These are phyloP conservation scores for Parotocinclus haroldoi DNA, from an alignment of 2,797 vertebrate genomes.

Conservation along the genomic window DNA sequence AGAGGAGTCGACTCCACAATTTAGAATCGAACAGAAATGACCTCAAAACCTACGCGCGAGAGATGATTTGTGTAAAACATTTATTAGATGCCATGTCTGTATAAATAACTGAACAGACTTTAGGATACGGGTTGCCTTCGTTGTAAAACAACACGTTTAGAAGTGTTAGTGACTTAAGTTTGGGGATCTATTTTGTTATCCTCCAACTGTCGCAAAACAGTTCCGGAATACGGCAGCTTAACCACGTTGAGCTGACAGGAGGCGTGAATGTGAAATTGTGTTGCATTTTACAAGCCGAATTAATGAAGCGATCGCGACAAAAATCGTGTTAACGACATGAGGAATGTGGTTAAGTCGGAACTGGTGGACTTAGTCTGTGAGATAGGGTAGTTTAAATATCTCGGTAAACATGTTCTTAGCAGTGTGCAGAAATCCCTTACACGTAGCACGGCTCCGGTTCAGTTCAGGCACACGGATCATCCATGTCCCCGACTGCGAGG, in stretches of 20 bases:
- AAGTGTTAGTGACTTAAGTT: too few relatives aligned
- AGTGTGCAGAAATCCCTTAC: slow-evolving; percentile 44
- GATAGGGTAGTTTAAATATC: not conserved
- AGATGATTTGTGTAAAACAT: too few relatives aligned
- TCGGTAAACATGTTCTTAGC: slow-evolving; percentile 49
- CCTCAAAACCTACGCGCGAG: too few relatives aligned
- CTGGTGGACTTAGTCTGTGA: not conserved
- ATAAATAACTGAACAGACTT: too few relatives aligned
- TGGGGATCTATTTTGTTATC: not conserved
- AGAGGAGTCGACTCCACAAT: too few relatives aligned
- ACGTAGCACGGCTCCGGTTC: slow-evolving; percentile 25
- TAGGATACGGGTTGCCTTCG: too few relatives aligned
- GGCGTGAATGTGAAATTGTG: not conserved
- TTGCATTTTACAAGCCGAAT: not conserved
- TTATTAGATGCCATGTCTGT: too few relatives aligned
- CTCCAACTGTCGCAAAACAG: slow-evolving; percentile 46
- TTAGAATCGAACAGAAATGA: too few relatives aligned
- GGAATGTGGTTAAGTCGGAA: not conserved
- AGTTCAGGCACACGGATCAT: slow-evolving; percentile 35
- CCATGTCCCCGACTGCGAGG: slow-evolving; percentile 26
- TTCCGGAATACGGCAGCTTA: slow-evolving; percentile 62
- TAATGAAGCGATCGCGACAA: slow-evolving; percentile 10
- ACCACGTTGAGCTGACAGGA: slow-evolving; percentile 48
- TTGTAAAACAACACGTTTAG: too few relatives aligned
- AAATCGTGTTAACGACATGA: slow-evolving; percentile 4